Percentiles rank a stretch among this genome's conserved stretches.
phyloP scores from a whole-genome alignment of 2,797 vertebrate species.

The Orientallactaga sibirica region DNA sequence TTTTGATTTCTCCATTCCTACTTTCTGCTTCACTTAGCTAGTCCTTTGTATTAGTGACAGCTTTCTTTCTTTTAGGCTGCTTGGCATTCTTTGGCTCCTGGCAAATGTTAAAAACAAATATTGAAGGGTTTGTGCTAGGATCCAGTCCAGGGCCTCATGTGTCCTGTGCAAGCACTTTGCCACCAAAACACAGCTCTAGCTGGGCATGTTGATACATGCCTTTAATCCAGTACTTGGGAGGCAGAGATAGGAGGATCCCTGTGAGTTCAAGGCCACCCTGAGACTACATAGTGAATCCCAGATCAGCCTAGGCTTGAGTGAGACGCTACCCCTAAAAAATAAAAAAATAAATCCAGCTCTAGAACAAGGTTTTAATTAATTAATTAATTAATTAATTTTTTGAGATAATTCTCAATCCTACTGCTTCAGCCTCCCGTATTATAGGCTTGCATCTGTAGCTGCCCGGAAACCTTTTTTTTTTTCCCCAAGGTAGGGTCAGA shows the following conservation, averaged over 20 bases:
- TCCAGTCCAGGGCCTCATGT: not conserved
- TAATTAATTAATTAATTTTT: not conserved
- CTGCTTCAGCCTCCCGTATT: not conserved
- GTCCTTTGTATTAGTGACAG: not conserved
- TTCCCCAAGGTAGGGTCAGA: not conserved
- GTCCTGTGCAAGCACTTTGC: not conserved
- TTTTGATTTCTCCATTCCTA: constrained; percentile 45
- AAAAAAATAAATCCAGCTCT: too few relatives aligned
- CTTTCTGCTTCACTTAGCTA: not conserved
- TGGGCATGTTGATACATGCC: too few relatives aligned
- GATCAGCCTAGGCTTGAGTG: too few relatives aligned
- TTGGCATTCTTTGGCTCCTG: constrained; percentile 20
- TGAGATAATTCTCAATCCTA: not conserved
- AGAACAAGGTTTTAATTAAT: not conserved
- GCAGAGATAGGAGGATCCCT: too few relatives aligned
- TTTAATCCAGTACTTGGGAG: too few relatives aligned
- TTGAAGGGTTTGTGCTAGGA: not conserved
- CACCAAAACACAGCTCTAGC: too few relatives aligned
- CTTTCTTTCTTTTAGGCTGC: constrained; percentile 45
- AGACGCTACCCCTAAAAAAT: too few relatives aligned
- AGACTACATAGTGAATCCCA: too few relatives aligned
- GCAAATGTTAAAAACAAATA: constrained; percentile 32
- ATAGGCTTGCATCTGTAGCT: not conserved
- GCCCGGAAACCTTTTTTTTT: not conserved
- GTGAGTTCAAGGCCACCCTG: too few relatives aligned